Evolutionary conservation across 2,888 invertebrate genomes (phyloP).

Genomic region (Dolichopus griseipennis): DNA sequence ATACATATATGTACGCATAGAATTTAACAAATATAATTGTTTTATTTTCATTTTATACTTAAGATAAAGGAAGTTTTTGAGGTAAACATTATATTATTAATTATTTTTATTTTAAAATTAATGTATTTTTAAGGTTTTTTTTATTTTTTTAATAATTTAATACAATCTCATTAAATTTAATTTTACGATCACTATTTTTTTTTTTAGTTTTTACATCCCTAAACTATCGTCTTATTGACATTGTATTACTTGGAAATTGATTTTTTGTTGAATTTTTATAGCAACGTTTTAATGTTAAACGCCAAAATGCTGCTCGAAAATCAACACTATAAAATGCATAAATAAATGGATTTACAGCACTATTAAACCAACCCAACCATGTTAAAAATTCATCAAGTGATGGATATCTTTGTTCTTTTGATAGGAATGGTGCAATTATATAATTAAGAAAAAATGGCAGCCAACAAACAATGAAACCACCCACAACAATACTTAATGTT

Average conservation of each 20-base stretch:
- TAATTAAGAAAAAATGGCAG: constrained; percentile 79
- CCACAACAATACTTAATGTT: constrained; percentile 76
- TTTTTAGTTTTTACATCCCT: neutral
- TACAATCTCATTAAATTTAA: too few species aligned
- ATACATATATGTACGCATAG: too few species aligned
- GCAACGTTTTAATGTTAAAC: constrained; percentile 52
- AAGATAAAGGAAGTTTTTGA: too few species aligned
- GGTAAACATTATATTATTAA: too few species aligned
- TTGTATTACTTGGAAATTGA: constrained; percentile 37
- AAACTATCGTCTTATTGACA: constrained; percentile 40
- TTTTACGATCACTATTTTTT: too few species aligned
- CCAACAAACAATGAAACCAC: constrained; percentile 83
- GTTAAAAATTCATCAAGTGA: constrained; percentile 66
- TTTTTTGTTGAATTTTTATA: constrained; percentile 34
- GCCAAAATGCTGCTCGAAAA: constrained; percentile 78
- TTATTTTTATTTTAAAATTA: too few species aligned
- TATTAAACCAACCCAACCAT: constrained; percentile 86
- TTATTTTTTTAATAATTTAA: too few species aligned
- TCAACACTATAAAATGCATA: constrained; percentile 85
- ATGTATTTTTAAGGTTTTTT: too few species aligned
- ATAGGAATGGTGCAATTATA: constrained; percentile 68
- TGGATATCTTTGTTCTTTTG: constrained; percentile 50
- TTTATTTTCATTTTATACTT: too few species aligned
- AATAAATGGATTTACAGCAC: constrained; percentile 83
- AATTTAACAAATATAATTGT: too few species aligned